Percentiles rank a stretch among this genome's conserved stretches.
Conservation (phyloP, 2,113 vertebrate species). For the Ardeotis arabs region DNA sequence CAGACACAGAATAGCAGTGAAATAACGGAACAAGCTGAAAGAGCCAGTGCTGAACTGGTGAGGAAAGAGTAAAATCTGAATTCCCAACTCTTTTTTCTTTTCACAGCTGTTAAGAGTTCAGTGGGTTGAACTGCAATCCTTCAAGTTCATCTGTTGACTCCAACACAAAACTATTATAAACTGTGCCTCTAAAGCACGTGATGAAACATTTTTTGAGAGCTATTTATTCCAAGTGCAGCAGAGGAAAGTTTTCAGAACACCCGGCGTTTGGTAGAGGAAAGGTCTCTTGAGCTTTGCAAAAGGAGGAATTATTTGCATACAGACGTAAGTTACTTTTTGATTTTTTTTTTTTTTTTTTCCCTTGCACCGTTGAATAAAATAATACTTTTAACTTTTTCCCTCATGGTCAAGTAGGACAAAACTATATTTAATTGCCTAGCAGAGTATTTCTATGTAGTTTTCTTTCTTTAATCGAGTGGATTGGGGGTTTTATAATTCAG, state of each 20-base stretch:
- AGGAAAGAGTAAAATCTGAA: constrained; percentile 40
- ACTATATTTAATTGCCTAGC: neutral
- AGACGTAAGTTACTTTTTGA: constrained; percentile 48
- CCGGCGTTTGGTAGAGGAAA: constrained; percentile 49
- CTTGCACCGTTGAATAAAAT: neutral
- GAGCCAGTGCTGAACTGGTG: neutral
- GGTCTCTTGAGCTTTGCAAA: constrained; percentile 20
- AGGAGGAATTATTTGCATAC: constrained; percentile 52
- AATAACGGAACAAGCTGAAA: neutral
- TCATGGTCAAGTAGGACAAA: neutral
- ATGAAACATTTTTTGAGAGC: constrained; percentile 76
- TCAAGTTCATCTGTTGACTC: constrained; percentile 73
- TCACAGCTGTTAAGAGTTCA: constrained; percentile 74
- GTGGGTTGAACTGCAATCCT: constrained; percentile 71
- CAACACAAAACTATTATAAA: constrained; percentile 77
- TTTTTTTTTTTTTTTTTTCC: neutral
- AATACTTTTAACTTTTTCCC: neutral
- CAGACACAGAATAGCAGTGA: neutral
- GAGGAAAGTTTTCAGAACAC: constrained; percentile 72
- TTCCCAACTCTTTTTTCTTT: constrained; percentile 57
- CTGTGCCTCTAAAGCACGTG: constrained; percentile 79
- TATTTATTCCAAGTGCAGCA: constrained; percentile 78
- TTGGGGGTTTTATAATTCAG: neutral
- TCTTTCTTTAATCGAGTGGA: neutral
- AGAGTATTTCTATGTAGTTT: neutral